Evolutionary conservation across 1,140 invertebrate species (phyloP), one percentile per base, ranked within the genome.

Genomic region (Diprion similis): DNA sequence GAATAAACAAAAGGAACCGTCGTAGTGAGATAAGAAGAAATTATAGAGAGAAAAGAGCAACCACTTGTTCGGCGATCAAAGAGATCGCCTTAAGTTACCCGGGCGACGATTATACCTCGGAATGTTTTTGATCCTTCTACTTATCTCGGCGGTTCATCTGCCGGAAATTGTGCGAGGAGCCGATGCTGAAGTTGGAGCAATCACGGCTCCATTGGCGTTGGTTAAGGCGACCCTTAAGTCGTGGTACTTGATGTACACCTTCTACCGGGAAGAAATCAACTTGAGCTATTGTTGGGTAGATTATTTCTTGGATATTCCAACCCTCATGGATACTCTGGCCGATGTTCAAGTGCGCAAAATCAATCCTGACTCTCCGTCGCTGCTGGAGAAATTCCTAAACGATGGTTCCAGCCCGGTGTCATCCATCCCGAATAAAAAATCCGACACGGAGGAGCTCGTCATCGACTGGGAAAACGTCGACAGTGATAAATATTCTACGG

Each of bases 231-330:
- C 46, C 1, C 15, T 70, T 15, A 70, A 70, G 18, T 70, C 69
- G n/a, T 46, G 37, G 37, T 65, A 69, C 10, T 73, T 45, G 19
- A 69, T 75, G 19, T 82, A 81, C 68, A 71, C 73, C 15, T 70
- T 47, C 45, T 81, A 79, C 70, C 8, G 68, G 7, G 78, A 79
- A n/a, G 80, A 81, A 72, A 66, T 81, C 13, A 10, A 19, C 13
- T 73, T 81, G 10, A 76, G 78, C 46, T 81, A 78, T 51, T 81
- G 80, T 18, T 80, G 76, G 77, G 74, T 75, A 10, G 71, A 76
- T 64, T 78, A 82, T 64, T 76, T 81, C 45, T 47, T 70, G 15
- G 46, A 70, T 15, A 17, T 70, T 18, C 3, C 19, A 13, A 70
- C 13, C 11, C 13, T 70, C 37, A 37, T 70, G 10, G 46, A 47